Evolutionary conservation across 2,888 invertebrate genomes (phyloP).

Genomic region (Malthinus seriepunctatus): DNA sequence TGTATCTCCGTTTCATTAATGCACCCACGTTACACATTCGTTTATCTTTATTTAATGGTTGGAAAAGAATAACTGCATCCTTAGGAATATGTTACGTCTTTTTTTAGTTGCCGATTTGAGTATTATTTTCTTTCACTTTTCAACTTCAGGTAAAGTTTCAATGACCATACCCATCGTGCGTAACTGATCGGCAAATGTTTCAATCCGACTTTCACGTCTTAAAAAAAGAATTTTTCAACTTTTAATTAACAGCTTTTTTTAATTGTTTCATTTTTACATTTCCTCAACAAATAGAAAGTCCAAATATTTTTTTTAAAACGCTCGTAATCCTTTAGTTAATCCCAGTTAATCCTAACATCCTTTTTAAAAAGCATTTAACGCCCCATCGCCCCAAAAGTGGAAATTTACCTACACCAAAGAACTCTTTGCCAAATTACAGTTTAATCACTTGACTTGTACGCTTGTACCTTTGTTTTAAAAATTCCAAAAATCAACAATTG

Average conservation of each 20-base stretch:
- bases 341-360: neutral
- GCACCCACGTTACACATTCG: conserved; percentile 38
- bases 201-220: conserved; percentile 35
- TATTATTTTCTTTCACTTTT: conserved; percentile 8
- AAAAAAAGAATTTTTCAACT: conserved; percentile 17
- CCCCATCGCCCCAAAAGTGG: too few relatives aligned
- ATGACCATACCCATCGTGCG: conserved; percentile 35
- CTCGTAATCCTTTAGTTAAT: too few relatives aligned
- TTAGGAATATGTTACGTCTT: conserved; percentile 24
- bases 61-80: conserved; percentile 37
- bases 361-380: too few relatives aligned
- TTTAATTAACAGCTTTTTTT: too few relatives aligned
- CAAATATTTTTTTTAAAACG: too few relatives aligned
- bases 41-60: conserved; percentile 37
- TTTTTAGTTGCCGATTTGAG: neutral
- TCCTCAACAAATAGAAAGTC: too few relatives aligned
- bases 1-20: conserved; percentile 20
- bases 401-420: too few relatives aligned
- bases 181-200: conserved; percentile 40
- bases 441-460: too few relatives aligned
- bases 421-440: too few relatives aligned
- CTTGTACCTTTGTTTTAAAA: too few relatives aligned
- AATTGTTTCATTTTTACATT: too few relatives aligned
- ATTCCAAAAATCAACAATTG: too few relatives aligned
- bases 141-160: conserved; percentile 30